Base-by-base conservation (phyloP, 2,888 invertebrate species). In the Ennomos fuscantarius region DNA sequence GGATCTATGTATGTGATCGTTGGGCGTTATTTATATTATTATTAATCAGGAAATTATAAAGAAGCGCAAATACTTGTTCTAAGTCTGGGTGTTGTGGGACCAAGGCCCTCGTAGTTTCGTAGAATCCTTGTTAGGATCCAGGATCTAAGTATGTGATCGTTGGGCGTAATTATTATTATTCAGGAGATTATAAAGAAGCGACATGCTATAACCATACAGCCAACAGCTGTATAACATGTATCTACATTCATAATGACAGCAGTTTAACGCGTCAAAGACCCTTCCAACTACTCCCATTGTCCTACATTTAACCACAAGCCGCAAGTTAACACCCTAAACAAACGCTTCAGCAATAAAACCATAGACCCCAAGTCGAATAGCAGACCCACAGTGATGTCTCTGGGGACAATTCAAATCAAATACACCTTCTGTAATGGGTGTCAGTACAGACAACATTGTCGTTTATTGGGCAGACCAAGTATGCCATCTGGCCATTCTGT, bases 371-470 rank as follows among this genome's bases (percentile, higher is more conserved):
- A 40, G 9, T 37, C 40, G 42, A 51, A 56, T 36, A 51, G 49
- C 35, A 44, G 56, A 54, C 55, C 62, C 67, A 63, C 56, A 41
- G 40, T 41, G 36, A 24, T 24, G 24, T 24, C 51, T 50, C 62
- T 57, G 36, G 58, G 63, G 51, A 60, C 72, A 68, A 74, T 75
- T 72, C 72, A 62, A 72, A 69, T 51, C 46, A 47, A 57, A 58
- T 54, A 60, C 66, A 72, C 73, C 79, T 76, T 74, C 73, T 78
- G 79, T 80, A 80, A 79, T 78, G 68, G 64, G 39, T 84, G 84
- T 82, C 74, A 72, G 75, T 77, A 45, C 43, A 32, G 50, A 55
- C 55, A 36, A 15, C 40, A 51, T 35, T 36, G 35, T 9, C 8
- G 39, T 60, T 60, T 58, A 60, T 62, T 50, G 55, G 53, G 24